phyloP scores from a whole-genome alignment of 2,113 vertebrate species.

The Bubalus kerabau region DNA sequence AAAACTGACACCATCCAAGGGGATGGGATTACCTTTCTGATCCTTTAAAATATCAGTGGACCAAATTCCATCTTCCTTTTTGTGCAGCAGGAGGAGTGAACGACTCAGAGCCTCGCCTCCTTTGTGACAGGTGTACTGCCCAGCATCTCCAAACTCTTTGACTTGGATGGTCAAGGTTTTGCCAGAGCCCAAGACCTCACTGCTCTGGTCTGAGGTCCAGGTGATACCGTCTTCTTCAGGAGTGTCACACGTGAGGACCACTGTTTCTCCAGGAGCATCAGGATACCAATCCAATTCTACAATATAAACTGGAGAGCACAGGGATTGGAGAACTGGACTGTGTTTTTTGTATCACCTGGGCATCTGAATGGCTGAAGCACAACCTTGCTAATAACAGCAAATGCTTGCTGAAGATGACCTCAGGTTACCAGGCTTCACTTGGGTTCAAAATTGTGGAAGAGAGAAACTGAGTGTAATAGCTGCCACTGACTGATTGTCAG shows the following conservation, averaged over 20 bases:
- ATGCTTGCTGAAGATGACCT: neutral
- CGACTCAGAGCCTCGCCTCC: conserved; percentile 43
- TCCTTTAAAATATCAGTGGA: conserved; percentile 69
- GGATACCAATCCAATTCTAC: conserved; percentile 76
- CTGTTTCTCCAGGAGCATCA: conserved; percentile 50
- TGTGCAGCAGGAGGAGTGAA: conserved; percentile 73
- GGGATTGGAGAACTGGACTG: neutral
- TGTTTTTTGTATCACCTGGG: neutral
- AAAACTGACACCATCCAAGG: neutral
- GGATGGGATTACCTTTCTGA: conserved; percentile 65
- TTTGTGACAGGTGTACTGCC: conserved; percentile 76
- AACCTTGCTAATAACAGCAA: neutral
- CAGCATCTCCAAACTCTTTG: conserved; percentile 76
- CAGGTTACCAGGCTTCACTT: neutral
- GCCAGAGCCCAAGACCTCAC: conserved; percentile 51
- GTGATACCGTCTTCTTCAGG: conserved; percentile 65
- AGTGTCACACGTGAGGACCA: conserved; percentile 73
- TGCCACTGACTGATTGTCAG: neutral
- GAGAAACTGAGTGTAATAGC: neutral
- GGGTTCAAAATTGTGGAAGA: neutral
- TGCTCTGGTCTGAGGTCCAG: conserved; percentile 63
- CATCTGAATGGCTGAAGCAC: neutral
- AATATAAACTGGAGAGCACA: conserved; percentile 68
- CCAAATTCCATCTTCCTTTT: conserved; percentile 63
- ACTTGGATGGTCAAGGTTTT: conserved; percentile 71